Conservation (phyloP, 2,113 vertebrate genomes). For the Gila orcuttii region DNA sequence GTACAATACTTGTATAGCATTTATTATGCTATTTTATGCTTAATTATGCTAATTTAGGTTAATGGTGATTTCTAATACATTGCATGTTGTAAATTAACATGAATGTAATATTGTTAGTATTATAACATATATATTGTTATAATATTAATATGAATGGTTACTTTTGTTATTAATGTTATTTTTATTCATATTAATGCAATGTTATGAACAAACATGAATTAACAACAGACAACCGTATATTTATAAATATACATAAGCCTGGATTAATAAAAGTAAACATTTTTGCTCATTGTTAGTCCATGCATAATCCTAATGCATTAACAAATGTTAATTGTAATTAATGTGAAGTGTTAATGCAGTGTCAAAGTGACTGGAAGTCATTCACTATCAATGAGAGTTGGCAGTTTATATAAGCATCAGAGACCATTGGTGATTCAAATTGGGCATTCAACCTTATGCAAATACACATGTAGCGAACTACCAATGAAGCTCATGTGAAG, state of each 20-base stretch:
- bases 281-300: neutral
- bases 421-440: neutral
- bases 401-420: neutral
- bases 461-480: neutral
- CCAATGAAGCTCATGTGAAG: constrained; percentile 1
- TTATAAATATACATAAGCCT: no score
- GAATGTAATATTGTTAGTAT: neutral
- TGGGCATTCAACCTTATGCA: neutral
- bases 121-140: neutral
- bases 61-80: neutral
- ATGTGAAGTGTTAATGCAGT: neutral
- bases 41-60: neutral
- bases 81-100: neutral
- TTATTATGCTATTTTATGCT: no score
- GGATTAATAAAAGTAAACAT: neutral
- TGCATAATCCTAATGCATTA: neutral
- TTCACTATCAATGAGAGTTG: neutral
- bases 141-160: neutral
- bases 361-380: neutral
- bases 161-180: no score
- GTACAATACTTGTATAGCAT: neutral
- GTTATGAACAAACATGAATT: no score
- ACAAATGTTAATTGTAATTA: neutral
- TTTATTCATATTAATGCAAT: no score
- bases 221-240: no score